Conservation (phyloP, 2,113 vertebrate genomes). For the Cephalopholis sonnerati region DNA sequence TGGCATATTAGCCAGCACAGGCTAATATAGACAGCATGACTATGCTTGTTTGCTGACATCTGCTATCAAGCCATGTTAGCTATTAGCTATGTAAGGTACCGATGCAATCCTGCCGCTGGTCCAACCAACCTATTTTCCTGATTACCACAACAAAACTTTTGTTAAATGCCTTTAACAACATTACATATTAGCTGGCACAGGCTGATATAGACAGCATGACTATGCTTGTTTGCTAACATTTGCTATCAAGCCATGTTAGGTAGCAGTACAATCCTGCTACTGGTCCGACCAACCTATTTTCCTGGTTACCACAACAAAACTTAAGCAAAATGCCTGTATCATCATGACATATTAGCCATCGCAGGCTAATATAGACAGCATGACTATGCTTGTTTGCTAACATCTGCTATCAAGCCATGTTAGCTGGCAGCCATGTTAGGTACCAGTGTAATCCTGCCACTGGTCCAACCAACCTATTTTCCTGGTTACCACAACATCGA, state of each 20-base stretch:
- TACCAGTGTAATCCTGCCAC: background rate
- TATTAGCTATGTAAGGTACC: no score
- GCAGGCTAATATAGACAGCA: no score
- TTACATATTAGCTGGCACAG: no score
- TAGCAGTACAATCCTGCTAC: background rate
- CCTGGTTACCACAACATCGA: background rate
- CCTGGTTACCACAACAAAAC: background rate
- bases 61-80: background rate
- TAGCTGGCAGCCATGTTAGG: background rate
- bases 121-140: no score
- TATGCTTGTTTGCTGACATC: no score
- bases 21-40: no score
- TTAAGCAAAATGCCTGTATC: background rate
- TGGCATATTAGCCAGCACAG: background rate
- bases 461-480: background rate
- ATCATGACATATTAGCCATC: no score
- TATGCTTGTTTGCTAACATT: background rate
- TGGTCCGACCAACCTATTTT: accelerated
- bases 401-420: background rate
- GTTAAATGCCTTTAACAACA: no score
- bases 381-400: background rate
- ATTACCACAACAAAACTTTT: no score
- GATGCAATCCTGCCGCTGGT: no score
- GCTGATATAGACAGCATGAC: background rate
- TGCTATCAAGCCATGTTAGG: background rate